A percentile compares a stretch with the other conserved stretches of the same genome.
These are phyloP conservation scores for Sminthurides aquaticus DNA, from an alignment of 2,888 invertebrate genomes.

Conservation along the genomic window DNA sequence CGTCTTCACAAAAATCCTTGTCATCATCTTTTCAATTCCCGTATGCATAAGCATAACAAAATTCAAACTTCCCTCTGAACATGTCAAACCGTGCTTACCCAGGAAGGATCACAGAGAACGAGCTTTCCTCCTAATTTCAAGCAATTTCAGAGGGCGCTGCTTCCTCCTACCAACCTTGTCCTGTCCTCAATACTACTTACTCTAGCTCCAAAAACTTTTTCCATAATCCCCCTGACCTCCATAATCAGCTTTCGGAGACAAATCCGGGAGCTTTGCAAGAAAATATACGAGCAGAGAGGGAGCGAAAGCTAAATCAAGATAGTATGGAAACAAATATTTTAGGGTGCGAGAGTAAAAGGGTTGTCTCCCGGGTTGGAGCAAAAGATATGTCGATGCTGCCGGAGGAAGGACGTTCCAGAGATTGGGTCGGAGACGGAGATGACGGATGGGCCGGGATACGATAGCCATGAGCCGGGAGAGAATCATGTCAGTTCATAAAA, in stretches of 20 bases:
- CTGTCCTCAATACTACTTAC: no score
- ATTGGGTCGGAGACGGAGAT: constrained; percentile 30
- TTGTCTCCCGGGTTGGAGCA: constrained; percentile 18
- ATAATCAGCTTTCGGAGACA: background rate
- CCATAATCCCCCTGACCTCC: background rate
- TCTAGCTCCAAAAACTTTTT: background rate
- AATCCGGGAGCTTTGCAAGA: background rate
- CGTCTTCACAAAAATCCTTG: background rate
- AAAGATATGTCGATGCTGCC: no score
- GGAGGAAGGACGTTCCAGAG: no score
- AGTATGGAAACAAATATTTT: no score
- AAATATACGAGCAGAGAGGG: background rate
- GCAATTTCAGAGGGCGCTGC: no score
- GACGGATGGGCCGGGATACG: constrained; percentile 27
- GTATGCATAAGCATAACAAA: background rate
- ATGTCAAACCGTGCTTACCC: background rate
- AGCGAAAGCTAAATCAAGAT: no score
- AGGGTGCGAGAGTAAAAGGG: background rate
- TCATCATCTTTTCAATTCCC: background rate
- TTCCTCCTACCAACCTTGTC: no score
- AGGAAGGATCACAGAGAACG: background rate
- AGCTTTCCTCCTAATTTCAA: background rate
- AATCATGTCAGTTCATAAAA: constrained; percentile 34
- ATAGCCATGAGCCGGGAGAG: constrained; percentile 30
- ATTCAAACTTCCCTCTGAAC: background rate